Base-by-base conservation (phyloP, 2,888 invertebrate genomes). In the Lapara coniferarum region DNA sequence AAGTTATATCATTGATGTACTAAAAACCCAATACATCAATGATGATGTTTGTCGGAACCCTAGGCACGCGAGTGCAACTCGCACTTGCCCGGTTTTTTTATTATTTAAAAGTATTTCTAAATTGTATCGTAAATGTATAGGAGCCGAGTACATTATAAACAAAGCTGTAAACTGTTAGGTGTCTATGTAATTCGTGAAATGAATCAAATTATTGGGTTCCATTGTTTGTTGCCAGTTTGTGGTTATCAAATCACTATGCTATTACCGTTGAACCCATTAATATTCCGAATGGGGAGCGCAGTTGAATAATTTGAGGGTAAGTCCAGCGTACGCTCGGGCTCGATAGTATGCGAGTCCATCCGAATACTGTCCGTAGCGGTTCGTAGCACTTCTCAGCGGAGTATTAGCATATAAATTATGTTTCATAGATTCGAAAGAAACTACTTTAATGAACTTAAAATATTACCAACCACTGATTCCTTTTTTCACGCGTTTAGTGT, bases 281-380 rank as follows among this genome's bases (percentile, higher is more conserved):
- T 86, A 86, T 87, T 86, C 85, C 75, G 80, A 81, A 82, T 84
- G 81, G 79, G 77, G 76, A 78, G 74, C 75, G 76, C 74, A 73
- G 71, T 74, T 72, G 85, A 85, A 87, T 89, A 87, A 86, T 87
- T 87, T 85, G 78, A 75, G 82, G 77, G 78, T 77, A 79, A 75
- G 81, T 83, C 81, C 79, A 78, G 78, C 77, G 78, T 76, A 74
- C 63, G 46, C 63, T 19, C 63, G 57, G 53, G 69, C 63, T 57
- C 67, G 66, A 66, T 66, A 69, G 67, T 70, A 55, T 68, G 66
- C 66, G 67, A 63, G 66, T 71, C 71, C 68, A 70, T 70, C 71
- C 72, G 71, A 76, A 72, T 68, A 57, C 71, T 73, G 69, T 71
- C 73, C 73, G 75, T 78, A 76, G 74, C 72, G 77, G 73, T 74